A percentile compares a stretch with the other conserved stretches of the same genome.
Conservation (phyloP, 2,797 vertebrate genomes). For the Kryptolebias ocellatus region DNA sequence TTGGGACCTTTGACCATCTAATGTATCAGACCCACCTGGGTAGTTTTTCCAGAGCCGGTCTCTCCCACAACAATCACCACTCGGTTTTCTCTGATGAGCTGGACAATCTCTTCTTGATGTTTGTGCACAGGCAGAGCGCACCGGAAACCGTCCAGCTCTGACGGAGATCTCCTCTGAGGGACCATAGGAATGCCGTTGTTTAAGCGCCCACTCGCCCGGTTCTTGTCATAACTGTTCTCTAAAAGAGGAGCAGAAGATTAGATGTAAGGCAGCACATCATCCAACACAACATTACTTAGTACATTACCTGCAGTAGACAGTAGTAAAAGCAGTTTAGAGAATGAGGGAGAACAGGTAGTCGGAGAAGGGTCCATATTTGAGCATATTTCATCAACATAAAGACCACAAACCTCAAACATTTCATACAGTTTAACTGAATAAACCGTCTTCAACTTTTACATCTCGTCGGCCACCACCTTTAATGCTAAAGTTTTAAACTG, state of each 20-base stretch:
- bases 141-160: constrained; percentile 89
- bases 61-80: constrained; percentile 93
- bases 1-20: background rate
- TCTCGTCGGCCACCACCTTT: too few species aligned
- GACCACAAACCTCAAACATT: too few species aligned
- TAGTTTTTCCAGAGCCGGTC: constrained; percentile 97
- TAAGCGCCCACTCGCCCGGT: constrained; percentile 85
- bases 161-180: constrained; percentile 84
- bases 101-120: constrained; percentile 88
- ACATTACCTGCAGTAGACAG: too few species aligned
- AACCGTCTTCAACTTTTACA: too few species aligned
- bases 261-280: background rate
- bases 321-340: too few species aligned
- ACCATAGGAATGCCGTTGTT: constrained; percentile 89
- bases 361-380: too few species aligned
- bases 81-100: constrained; percentile 88
- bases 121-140: constrained; percentile 87
- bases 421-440: too few species aligned
- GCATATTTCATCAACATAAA: too few species aligned
- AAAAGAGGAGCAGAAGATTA: constrained; percentile 6
- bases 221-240: constrained; percentile 84
- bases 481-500: too few species aligned
- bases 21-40: constrained; percentile 73
- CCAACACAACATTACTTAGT: too few species aligned
- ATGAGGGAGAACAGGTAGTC: too few species aligned